Conservation (phyloP, 2,797 vertebrate genomes). For the Orientallactaga sibirica region DNA sequence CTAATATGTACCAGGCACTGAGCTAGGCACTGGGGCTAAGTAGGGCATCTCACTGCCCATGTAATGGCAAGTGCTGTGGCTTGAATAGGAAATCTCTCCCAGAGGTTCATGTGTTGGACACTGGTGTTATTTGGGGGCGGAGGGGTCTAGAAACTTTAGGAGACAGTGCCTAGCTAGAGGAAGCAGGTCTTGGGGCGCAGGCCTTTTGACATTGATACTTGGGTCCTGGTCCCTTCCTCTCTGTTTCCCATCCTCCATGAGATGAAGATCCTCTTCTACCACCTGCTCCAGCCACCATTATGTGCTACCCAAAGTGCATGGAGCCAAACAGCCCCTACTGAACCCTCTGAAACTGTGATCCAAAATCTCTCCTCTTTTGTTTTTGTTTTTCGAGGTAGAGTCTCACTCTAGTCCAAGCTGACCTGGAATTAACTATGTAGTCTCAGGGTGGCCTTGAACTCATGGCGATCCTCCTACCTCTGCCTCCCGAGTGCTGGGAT, state of each 20-base stretch:
- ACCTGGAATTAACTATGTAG: no score
- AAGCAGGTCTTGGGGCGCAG: neutral
- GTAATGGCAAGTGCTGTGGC: neutral
- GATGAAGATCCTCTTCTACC: neutral
- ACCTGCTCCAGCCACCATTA: neutral
- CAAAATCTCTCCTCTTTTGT: neutral
- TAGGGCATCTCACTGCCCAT: neutral
- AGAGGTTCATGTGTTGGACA: neutral
- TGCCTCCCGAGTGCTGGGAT: no score
- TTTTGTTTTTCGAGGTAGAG: no score
- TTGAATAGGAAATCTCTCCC: neutral
- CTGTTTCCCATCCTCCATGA: neutral
- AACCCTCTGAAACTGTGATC: neutral
- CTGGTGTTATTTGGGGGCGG: neutral
- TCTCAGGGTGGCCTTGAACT: no score
- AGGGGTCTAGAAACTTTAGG: neutral
- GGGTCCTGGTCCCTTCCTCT: neutral
- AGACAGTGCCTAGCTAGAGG: neutral
- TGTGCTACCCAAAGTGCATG: neutral
- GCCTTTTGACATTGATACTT: neutral
- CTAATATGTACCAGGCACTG: neutral
- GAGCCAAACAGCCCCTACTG: neutral
- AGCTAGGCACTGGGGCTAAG: neutral
- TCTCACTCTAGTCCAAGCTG: no score
- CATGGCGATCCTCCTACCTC: no score